Base-by-base conservation (phyloP, 2,113 vertebrate genomes). In the Dascyllus trimaculatus region DNA sequence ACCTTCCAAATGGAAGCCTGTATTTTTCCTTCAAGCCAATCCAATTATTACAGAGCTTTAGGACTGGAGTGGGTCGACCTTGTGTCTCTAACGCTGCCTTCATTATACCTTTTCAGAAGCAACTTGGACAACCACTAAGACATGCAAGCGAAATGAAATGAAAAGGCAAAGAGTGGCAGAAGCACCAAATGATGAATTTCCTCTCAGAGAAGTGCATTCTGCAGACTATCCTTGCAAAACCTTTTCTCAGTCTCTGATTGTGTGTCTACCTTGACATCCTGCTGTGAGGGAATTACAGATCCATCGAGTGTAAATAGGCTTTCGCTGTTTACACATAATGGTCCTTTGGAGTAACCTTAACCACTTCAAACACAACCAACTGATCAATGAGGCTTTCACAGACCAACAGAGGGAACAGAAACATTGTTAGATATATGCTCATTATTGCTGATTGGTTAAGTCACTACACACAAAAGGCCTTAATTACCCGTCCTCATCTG, bases 1-100 rank as follows among this genome's bases (percentile, higher is more conserved):
- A 87, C 73, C 72, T 86, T 83, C 86, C 70, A 75, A 92, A 92
- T 58, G 75, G 81, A 89, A 89, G 72, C 64, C 77, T 74, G 87
- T 76, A 81, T 78, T 81, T 90, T 82, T 75, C 71, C 81, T 74
- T 80, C 58, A 78, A 85, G 85, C 90, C 89, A 92, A 92, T 89
- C 85, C 86, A 93, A 94, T 92, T 91, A 92, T 74, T 72, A 67
- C 88, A 63, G 59, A 48, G 77, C 87, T 81, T 49, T 40, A 80
- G 80, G 82, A 89, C 79, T 43, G 24, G 80, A 82, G 58, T 38
- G 78, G 69, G 82, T 87, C 78, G 72, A 84, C 85, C 85, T 74
- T 70, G 85, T 85, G 88, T 90, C 85, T 86, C 71, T 75, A 87
- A 78, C 78, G 65, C 61, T 74, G 77, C 75, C 82, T 81, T 91